phyloP scores from a whole-genome alignment of 2,113 vertebrate genomes.

The Crotalus helleri region DNA sequence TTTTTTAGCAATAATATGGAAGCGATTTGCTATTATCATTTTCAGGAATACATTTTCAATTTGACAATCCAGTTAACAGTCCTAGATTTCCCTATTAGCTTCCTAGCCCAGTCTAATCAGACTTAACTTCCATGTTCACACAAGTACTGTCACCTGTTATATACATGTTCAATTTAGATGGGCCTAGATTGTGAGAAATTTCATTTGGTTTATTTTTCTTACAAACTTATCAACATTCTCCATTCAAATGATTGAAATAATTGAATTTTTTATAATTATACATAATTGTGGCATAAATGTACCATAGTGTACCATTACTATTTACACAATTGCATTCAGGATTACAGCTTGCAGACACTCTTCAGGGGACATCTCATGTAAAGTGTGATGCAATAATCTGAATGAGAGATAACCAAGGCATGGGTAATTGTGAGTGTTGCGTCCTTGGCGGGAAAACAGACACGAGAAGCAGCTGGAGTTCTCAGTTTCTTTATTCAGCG shows the following conservation, averaged over 20 bases:
- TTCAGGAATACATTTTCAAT: not conserved
- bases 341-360: not conserved
- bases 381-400: not conserved
- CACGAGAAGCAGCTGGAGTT: too few species aligned
- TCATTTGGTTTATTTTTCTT: not conserved
- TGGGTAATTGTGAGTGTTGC: not conserved
- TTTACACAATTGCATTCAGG: not conserved
- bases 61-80: not conserved
- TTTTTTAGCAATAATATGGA: not conserved
- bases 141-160: not conserved
- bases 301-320: not conserved
- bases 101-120: not conserved
- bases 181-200: not conserved
- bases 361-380: not conserved
- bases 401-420: not conserved
- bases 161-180: not conserved
- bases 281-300: not conserved
- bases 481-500: too few species aligned
- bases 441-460: too few species aligned
- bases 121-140: not conserved
- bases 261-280: not conserved
- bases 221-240: not conserved
- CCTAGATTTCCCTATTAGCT: not conserved
- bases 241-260: not conserved
- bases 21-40: not conserved